A percentile compares a stretch with the other conserved stretches of the same genome.
phyloP scores from a whole-genome alignment of 2,888 invertebrate species.

The Metalampra italica region DNA sequence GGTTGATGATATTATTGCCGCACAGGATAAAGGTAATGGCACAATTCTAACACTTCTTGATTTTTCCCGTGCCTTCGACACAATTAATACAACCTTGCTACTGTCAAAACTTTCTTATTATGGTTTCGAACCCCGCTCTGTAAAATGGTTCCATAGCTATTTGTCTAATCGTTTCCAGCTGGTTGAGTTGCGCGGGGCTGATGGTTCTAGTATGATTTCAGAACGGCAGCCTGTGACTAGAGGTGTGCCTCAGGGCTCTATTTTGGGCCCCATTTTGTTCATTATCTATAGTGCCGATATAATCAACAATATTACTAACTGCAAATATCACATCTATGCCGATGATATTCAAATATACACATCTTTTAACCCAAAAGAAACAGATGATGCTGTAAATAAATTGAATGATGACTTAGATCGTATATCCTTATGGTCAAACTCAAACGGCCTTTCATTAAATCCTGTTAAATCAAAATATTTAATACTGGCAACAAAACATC shows the following conservation, averaged over 20 bases:
- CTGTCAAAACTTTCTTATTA: conserved; percentile 2
- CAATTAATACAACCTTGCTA: not conserved
- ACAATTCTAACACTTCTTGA: conserved; percentile 1
- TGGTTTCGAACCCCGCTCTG: not conserved
- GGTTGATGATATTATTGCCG: not conserved
- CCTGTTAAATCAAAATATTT: not conserved
- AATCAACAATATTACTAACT: not conserved
- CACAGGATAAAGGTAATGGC: not conserved
- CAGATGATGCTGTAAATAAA: not conserved
- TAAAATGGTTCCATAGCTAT: conserved; percentile 17
- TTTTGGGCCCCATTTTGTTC: conserved; percentile 15
- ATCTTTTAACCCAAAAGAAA: conserved; percentile 5
- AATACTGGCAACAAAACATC: not conserved
- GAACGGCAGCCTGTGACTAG: not conserved
- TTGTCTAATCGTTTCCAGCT: conserved; percentile 7
- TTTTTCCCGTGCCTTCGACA: conserved; percentile 5
- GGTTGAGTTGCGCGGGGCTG: conserved; percentile 2
- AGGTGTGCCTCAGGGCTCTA: conserved; percentile 13
- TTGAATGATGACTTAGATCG: conserved; percentile 9
- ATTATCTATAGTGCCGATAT: conserved; percentile 14
- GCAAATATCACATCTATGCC: conserved; percentile 14
- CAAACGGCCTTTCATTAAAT: not conserved
- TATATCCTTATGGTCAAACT: conserved; percentile 3
- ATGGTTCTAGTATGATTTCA: not conserved
- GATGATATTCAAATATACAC: conserved; percentile 13